Conservation (phyloP, 2,888 invertebrate species). For the Flexamia atlantica region DNA sequence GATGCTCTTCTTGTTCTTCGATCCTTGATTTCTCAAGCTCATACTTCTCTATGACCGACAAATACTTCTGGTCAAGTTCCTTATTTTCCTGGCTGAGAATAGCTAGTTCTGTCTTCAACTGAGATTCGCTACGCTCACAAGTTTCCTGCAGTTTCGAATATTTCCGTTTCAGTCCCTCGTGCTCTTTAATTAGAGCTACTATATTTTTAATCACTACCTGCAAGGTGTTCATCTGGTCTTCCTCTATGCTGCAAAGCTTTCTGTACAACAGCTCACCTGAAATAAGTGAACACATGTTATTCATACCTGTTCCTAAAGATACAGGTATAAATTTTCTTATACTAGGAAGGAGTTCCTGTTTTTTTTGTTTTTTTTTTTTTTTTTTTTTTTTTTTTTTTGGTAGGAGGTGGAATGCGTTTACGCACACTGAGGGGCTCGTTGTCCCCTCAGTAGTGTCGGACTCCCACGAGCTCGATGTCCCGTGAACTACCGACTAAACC, state of each 20-base stretch:
- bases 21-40: conserved; percentile 21
- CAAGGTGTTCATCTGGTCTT: background rate
- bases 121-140: background rate
- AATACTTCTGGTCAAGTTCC: conserved; percentile 7
- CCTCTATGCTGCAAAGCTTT: background rate
- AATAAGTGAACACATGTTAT: too few relatives aligned
- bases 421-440: too few relatives aligned
- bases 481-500: too few relatives aligned
- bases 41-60: background rate
- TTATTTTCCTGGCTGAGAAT: conserved; percentile 22
- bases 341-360: too few relatives aligned
- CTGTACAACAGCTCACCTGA: background rate
- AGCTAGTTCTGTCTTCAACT: background rate
- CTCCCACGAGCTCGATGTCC: too few relatives aligned
- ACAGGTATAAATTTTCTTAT: too few relatives aligned
- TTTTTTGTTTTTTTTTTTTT: too few relatives aligned
- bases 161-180: background rate
- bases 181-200: conserved; percentile 1
- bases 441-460: too few relatives aligned
- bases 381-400: too few relatives aligned
- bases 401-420: too few relatives aligned
- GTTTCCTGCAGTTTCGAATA: background rate
- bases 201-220: background rate
- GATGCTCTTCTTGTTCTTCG: background rate
- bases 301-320: too few relatives aligned